These are phyloP conservation scores for Amazona vittata DNA, from an alignment of 2,113 vertebrate genomes.

Conservation along the genomic window DNA sequence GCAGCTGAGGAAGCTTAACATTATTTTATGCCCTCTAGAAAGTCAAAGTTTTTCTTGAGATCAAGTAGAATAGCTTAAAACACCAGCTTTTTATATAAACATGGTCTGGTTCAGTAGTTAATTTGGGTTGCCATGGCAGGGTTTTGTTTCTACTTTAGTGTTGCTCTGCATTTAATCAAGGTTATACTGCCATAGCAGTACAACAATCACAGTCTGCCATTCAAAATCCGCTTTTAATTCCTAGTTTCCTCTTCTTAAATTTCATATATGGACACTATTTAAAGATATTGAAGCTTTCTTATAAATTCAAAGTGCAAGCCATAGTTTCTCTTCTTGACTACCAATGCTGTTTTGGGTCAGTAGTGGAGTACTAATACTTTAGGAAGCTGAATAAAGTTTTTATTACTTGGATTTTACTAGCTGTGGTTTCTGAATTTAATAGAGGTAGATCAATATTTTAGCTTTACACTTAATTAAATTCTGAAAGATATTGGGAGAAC, in stretches of 20 bases:
- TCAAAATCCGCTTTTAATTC: constrained; percentile 70
- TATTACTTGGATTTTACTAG: constrained; percentile 70
- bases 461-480: constrained; percentile 54
- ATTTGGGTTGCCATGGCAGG: constrained; percentile 56
- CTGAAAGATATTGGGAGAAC: neutral
- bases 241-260: constrained; percentile 63
- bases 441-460: constrained; percentile 41
- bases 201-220: constrained; percentile 46
- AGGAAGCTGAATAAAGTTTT: constrained; percentile 51
- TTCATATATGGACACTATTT: constrained; percentile 55
- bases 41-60: neutral
- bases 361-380: constrained; percentile 20
- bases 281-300: constrained; percentile 39
- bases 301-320: constrained; percentile 51
- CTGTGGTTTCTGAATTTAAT: constrained; percentile 71
- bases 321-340: constrained; percentile 40
- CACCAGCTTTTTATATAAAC: neutral
- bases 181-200: constrained; percentile 41
- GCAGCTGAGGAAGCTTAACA: neutral
- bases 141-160: constrained; percentile 65
- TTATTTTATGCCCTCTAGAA: neutral
- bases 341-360: constrained; percentile 28
- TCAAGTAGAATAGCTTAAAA: neutral
- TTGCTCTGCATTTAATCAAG: constrained; percentile 67
- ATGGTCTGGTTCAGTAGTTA: constrained; percentile 41